Conservation (phyloP, 2,797 vertebrate genomes). For the Nannoperca australis region DNA sequence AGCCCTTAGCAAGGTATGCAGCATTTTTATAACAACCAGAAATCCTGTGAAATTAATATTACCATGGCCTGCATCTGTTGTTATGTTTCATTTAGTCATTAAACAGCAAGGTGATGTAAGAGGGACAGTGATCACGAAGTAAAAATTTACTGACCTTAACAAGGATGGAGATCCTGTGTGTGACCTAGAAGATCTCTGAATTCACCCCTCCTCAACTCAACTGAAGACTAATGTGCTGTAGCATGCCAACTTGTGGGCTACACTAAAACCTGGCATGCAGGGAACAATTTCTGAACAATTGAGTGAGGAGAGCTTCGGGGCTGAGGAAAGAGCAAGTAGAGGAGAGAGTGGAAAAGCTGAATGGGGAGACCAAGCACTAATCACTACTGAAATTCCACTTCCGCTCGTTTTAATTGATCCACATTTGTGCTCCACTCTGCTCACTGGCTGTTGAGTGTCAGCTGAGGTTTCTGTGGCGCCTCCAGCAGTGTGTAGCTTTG, state of each 20-base stretch:
- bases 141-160: conserved; percentile 57
- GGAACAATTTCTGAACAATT: conserved; percentile 4
- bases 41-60: conserved; percentile 56
- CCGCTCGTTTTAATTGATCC: conserved; percentile 27
- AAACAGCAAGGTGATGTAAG: conserved; percentile 1
- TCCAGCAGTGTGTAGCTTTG: conserved; percentile 26
- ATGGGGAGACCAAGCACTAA: conserved; percentile 1
- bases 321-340: background rate
- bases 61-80: conserved; percentile 30
- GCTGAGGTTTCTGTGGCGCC: conserved; percentile 15
- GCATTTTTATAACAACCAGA: conserved; percentile 48
- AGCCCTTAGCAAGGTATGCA: conserved; percentile 11
- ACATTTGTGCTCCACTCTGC: conserved; percentile 37
- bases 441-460: conserved; percentile 27
- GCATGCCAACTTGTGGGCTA: conserved; percentile 14
- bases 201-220: conserved; percentile 22
- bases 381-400: conserved; percentile 24
- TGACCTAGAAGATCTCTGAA: conserved; percentile 14
- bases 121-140: conserved; percentile 27
- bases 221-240: background rate
- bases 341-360: conserved; percentile 23
- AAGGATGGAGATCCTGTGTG: conserved; percentile 62
- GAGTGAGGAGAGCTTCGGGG: background rate
- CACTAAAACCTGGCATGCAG: background rate
- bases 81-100: conserved; percentile 43